Conservation (phyloP, 2,888 invertebrate species). For the Drosophila borealis region DNA sequence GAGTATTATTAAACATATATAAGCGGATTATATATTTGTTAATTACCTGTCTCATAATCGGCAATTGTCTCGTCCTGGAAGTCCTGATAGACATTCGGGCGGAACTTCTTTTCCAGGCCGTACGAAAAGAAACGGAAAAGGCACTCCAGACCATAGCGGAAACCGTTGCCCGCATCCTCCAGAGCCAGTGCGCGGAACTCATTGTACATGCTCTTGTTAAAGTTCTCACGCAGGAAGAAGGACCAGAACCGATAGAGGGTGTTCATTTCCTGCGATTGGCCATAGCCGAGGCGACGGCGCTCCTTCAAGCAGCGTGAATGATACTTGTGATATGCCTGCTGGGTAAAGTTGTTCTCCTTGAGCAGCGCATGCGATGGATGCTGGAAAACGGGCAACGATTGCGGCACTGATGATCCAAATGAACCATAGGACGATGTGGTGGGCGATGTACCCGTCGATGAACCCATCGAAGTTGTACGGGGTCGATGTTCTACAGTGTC, state of each 20-base stretch:
- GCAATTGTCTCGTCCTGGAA: constrained; percentile 96
- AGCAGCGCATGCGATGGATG: constrained; percentile 98
- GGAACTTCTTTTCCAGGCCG: constrained; percentile 97
- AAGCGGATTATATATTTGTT: not conserved
- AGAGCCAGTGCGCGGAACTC: constrained; percentile 96
- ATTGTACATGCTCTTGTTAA: constrained; percentile 98
- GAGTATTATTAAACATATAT: not conserved
- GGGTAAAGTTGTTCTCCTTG: constrained; percentile 98
- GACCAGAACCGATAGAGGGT: constrained; percentile 99
- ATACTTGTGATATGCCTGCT: constrained; percentile 98
- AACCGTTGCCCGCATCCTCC: constrained; percentile 96
- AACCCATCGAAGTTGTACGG: constrained; percentile 92
- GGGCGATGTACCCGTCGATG: constrained; percentile 92
- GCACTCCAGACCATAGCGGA: constrained; percentile 94
- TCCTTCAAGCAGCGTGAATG: constrained; percentile 95
- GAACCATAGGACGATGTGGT: constrained; percentile 85
- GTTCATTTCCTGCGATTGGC: constrained; percentile 99
- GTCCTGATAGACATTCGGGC: constrained; percentile 97
- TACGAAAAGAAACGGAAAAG: constrained; percentile 99
- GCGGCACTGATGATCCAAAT: constrained; percentile 91
- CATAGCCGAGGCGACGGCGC: constrained; percentile 95
- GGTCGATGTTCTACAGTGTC: constrained; percentile 94
- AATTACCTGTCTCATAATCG: constrained; percentile 93
- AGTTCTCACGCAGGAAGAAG: constrained; percentile 98
- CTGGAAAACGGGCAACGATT: constrained; percentile 95